A percentile compares a stretch with the other conserved stretches of the same genome.
Conservation (phyloP, 2,797 vertebrate genomes). For the Emydoidea blandingii region DNA sequence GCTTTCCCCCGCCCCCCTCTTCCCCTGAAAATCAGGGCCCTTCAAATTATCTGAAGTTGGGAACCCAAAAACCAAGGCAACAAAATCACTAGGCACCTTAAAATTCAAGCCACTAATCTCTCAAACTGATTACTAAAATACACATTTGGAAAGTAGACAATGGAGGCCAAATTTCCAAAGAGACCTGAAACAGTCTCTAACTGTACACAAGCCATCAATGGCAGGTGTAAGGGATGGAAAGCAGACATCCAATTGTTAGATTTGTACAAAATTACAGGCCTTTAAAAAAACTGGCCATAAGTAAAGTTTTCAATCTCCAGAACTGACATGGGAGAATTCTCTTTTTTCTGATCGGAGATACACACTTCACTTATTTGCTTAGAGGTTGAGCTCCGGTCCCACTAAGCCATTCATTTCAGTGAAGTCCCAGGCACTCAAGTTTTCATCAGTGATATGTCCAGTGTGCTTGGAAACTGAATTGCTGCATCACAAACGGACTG, state of each 20-base stretch:
- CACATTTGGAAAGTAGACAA: neutral
- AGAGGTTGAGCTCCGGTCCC: too few species aligned
- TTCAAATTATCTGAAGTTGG: neutral
- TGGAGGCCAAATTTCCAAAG: neutral
- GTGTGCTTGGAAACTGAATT: neutral
- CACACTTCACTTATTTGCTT: too few species aligned
- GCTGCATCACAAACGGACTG: neutral
- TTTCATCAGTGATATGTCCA: neutral
- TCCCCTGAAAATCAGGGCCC: neutral
- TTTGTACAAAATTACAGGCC: too few species aligned
- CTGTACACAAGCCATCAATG: neutral
- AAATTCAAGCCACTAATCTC: neutral
- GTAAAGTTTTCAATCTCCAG: too few species aligned
- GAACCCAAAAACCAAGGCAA: neutral
- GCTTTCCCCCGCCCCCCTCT: neutral
- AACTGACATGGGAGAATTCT: too few species aligned
- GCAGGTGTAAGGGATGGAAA: too few species aligned
- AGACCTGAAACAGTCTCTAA: neutral
- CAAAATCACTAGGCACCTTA: neutral
- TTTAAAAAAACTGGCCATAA: too few species aligned
- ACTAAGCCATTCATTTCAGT: too few species aligned
- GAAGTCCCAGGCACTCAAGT: too few species aligned
- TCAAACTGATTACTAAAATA: neutral
- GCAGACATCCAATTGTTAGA: too few species aligned
- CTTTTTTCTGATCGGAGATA: too few species aligned